These are phyloP conservation scores for Vollenhovia emeryi DNA, from an alignment of 1,140 invertebrate species.

Conservation along the genomic window DNA sequence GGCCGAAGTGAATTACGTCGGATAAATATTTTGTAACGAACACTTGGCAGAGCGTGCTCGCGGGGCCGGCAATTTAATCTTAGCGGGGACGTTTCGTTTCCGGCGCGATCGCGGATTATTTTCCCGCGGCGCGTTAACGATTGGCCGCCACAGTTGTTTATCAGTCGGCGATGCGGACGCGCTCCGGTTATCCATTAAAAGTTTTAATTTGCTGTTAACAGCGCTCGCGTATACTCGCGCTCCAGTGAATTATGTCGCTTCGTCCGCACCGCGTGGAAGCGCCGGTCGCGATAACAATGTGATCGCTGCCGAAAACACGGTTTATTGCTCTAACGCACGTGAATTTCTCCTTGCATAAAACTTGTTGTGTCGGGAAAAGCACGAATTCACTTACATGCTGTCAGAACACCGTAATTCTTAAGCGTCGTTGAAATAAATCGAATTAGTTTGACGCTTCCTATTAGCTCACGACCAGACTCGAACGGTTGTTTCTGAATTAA, in stretches of 20 bases:
- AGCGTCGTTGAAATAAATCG: neutral
- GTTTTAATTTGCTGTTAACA: conserved; percentile 33
- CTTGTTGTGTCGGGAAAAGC: neutral
- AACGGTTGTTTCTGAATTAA: neutral
- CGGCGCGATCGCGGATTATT: neutral
- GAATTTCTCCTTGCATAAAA: conserved; percentile 9
- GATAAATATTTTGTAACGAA: conserved; percentile 55
- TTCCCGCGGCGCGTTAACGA: conserved; percentile 12
- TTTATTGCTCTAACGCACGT: neutral
- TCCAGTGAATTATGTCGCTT: neutral
- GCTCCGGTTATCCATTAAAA: conserved; percentile 32
- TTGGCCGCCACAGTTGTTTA: neutral
- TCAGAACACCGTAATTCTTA: neutral
- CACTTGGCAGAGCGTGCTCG: neutral
- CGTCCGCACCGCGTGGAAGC: neutral
- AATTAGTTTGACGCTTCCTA: conserved; percentile 17
- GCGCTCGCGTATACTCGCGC: neutral
- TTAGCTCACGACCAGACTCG: neutral
- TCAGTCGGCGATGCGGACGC: neutral
- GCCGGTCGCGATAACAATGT: conserved; percentile 1
- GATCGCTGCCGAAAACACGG: neutral
- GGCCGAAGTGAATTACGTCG: conserved; percentile 34
- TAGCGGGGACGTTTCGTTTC: conserved; percentile 8
- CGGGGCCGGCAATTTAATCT: conserved; percentile 27
- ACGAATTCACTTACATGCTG: neutral